phyloP scores from a whole-genome alignment of 2,113 vertebrate species.

The Ceyx melanurus region DNA sequence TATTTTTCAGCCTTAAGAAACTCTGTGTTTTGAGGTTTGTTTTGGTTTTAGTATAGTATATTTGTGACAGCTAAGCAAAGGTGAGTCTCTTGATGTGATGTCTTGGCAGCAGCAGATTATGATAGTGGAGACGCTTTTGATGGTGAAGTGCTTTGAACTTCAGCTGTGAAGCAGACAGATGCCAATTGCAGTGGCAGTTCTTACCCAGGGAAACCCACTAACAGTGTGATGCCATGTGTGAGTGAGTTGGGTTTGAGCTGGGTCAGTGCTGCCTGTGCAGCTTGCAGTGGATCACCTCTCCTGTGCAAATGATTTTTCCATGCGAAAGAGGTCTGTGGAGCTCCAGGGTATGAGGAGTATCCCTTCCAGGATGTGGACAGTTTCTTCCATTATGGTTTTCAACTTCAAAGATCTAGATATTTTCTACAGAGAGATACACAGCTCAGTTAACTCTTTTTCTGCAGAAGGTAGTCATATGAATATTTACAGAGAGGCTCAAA shows the following conservation, averaged over 20 bases:
- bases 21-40: slow-evolving; percentile 46
- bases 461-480: background rate
- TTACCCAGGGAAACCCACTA: background rate
- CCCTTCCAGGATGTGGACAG: background rate
- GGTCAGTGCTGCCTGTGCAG: background rate
- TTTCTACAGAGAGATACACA: background rate
- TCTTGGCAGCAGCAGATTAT: slow-evolving; percentile 21
- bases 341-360: background rate
- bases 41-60: slow-evolving; percentile 37
- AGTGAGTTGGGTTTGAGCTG: background rate
- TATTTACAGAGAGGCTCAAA: background rate
- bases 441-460: background rate
- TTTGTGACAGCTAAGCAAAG: slow-evolving; percentile 8
- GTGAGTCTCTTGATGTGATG: slow-evolving; percentile 26
- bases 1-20: slow-evolving; percentile 71
- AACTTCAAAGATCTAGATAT: background rate
- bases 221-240: background rate
- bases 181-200: slow-evolving; percentile 34
- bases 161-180: slow-evolving; percentile 26
- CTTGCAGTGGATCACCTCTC: background rate
- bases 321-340: background rate
- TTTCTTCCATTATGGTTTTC: background rate
- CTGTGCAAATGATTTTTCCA: background rate
- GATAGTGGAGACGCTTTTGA: slow-evolving; percentile 19
- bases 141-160: slow-evolving; percentile 26